Base-by-base conservation (phyloP, 2,113 vertebrate genomes). In the Donacobius atricapilla region DNA sequence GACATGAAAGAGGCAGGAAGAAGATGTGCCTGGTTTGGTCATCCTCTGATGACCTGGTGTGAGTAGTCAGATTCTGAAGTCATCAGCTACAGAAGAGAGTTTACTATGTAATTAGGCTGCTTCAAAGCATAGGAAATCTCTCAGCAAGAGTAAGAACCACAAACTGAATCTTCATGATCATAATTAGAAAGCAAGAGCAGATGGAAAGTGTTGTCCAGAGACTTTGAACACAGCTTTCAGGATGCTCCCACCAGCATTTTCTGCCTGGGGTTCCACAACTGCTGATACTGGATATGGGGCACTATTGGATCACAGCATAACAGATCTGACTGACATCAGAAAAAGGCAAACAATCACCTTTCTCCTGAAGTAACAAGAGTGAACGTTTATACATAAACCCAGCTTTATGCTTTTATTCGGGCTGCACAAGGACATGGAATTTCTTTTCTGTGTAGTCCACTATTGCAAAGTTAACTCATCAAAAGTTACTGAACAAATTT, bases 291-390 rank as follows among this genome's bases (percentile, higher is more conserved):
- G 54, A 45, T 66, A 24, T 39, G 17, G 77, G 56, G n/a, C 21
- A 33, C 14, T 48, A 12, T 15, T 58, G 0, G 0, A 54, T 6
- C 0, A 1, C 2, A 24, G 61, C 16, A 53, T 3, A 6, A 70
- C 35, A 53, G 72, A 66, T 54, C 33, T 78, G 57, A 40, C 24
- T 51, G 17, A 8, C 37, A 47, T 64, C 47, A 84, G 61, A 85
- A 91, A 63, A 0, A 82, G 45, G 20, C 18, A 77, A 93, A 64
- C 19, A 40, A 35, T 44, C 27, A 28, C 31, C 66, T 69, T 85
- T 50, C 22, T 72, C 33, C 48, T 81, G 42, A 89, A 87, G 53
- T 25, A 78, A 58, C 4, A 42, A 71, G 11, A 68, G 10, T 4
- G 23, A 33, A 75, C 89, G 69, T 89, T 64, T 56, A 51, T 79